Percentiles rank a stretch among this genome's conserved stretches.
Evolutionary conservation across 2,113 vertebrate species (phyloP).

Genomic region (Amphilophus citrinellus): DNA sequence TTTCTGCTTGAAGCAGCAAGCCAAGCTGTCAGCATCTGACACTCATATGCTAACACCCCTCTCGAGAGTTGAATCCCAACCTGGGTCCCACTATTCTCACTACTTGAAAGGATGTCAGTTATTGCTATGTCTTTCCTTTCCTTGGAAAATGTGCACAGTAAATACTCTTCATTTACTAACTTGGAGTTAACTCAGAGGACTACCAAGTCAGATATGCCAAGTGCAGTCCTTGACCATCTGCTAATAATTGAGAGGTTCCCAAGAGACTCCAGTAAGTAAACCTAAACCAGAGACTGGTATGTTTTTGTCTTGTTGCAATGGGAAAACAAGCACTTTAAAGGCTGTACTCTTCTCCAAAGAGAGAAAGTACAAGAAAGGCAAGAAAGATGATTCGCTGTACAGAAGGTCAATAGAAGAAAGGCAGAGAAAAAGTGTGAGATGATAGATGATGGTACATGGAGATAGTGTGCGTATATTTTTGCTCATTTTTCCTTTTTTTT

Average conservation of each 20-base stretch:
- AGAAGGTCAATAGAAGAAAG: slow-evolving; percentile 16
- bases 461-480: slow-evolving; percentile 21
- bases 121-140: slow-evolving; percentile 4
- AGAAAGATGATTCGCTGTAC: slow-evolving; percentile 21
- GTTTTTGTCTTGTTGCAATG: slow-evolving; percentile 54
- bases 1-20: slow-evolving; percentile 53
- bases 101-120: slow-evolving; percentile 41
- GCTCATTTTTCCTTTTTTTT: slow-evolving; percentile 1
- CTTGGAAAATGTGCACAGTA: slow-evolving; percentile 15
- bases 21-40: slow-evolving; percentile 70
- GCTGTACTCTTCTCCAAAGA: slow-evolving; percentile 33
- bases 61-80: slow-evolving; percentile 47
- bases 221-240: slow-evolving; percentile 44
- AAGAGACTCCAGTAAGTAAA: slow-evolving; percentile 28
- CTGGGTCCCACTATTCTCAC: slow-evolving; percentile 13
- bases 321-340: slow-evolving; percentile 54
- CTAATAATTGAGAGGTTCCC: slow-evolving; percentile 46
- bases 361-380: slow-evolving; percentile 11
- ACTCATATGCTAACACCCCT: slow-evolving; percentile 54
- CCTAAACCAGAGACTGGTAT: slow-evolving; percentile 38
- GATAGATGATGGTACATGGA: not conserved
- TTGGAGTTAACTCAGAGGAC: slow-evolving; percentile 21
- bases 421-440: not conserved
- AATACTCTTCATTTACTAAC: slow-evolving; percentile 20
- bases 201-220: slow-evolving; percentile 29